A percentile compares a stretch with the other conserved stretches of the same genome.
Evolutionary conservation across 2,113 vertebrate species (phyloP).

Genomic region (Sander vitreus): DNA sequence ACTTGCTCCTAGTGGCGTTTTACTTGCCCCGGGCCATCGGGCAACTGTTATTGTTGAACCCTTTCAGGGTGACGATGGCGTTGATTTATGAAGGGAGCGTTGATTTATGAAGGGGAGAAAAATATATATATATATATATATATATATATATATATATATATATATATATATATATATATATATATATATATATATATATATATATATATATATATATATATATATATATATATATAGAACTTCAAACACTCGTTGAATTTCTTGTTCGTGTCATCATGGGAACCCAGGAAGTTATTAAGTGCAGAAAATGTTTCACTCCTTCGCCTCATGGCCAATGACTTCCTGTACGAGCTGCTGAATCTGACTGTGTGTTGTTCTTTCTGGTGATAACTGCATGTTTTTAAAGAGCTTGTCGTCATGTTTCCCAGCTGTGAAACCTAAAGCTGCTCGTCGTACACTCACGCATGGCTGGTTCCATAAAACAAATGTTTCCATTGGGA

Average conservation of each 20-base stretch:
- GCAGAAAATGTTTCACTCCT: conserved; percentile 31
- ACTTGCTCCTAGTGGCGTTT: no score
- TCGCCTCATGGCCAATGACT: conserved; percentile 10
- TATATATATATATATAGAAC: no score
- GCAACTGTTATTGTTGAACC: no score
- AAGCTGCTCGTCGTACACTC: neutral
- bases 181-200: no score
- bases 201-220: no score
- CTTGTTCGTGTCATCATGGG: conserved; percentile 30
- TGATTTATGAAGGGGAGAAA: no score
- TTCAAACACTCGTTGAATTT: conserved; percentile 16
- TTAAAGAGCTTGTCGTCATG: conserved; percentile 13
- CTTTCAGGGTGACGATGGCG: no score
- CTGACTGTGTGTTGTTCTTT: neutral
- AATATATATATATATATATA: no score
- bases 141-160: no score
- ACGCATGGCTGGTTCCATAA: conserved; percentile 29
- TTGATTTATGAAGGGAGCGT: no score
- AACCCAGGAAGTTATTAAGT: conserved; percentile 58
- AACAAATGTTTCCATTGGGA: conserved; percentile 46
- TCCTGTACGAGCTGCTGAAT: conserved; percentile 31
- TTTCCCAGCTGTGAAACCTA: conserved; percentile 20
- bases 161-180: no score
- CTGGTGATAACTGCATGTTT: neutral
- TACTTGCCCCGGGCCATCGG: no score